These are phyloP conservation scores for Loripinus fragilis DNA, from an alignment of 2,888 invertebrate species.

Conservation along the genomic window DNA sequence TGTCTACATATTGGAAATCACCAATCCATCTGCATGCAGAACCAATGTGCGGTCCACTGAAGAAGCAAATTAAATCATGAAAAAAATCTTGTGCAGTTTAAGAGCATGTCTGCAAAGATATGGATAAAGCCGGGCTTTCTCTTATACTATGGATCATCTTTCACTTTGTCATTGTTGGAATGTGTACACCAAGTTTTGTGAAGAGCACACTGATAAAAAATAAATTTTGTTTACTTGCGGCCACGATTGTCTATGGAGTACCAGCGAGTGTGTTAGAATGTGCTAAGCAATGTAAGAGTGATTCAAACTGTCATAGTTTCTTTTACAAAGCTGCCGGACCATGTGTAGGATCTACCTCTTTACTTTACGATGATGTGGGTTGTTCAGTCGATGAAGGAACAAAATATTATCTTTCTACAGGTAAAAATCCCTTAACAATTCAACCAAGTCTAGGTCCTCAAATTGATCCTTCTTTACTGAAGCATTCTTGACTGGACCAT, in stretches of 20 bases:
- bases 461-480: too few species aligned
- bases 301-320: neutral
- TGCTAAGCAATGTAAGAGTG: neutral
- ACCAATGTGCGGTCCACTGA: too few species aligned
- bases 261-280: neutral
- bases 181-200: conserved; percentile 2
- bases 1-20: too few species aligned
- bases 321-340: neutral
- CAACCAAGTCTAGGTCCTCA: too few species aligned
- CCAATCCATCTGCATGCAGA: too few species aligned
- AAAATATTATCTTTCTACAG: neutral
- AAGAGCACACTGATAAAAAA: neutral
- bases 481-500: too few species aligned
- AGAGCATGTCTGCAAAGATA: too few species aligned
- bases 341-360: neutral
- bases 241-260: neutral
- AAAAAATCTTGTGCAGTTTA: too few species aligned
- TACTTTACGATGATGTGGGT: neutral
- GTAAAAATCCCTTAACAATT: too few species aligned
- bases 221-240: neutral
- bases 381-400: neutral
- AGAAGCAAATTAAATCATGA: too few species aligned
- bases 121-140: too few species aligned
- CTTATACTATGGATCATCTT: neutral
- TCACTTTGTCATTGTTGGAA: neutral